A percentile compares a stretch with the other conserved stretches of the same genome.
Conservation (phyloP, 1,140 invertebrate species). For the Nasonia giraulti region DNA sequence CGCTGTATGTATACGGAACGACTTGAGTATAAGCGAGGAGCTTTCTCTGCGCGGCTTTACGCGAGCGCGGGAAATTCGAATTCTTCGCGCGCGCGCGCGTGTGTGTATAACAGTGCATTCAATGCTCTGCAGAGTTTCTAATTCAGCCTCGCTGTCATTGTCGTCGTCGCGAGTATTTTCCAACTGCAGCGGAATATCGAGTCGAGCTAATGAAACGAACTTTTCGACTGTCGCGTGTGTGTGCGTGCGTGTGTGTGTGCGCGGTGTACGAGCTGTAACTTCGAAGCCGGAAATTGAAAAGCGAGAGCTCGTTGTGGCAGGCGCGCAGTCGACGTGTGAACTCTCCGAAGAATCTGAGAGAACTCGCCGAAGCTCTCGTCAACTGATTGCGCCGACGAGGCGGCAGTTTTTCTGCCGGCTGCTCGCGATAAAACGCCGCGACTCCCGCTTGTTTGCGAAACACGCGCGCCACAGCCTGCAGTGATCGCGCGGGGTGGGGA, state of each 20-base stretch:
- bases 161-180: background rate
- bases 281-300: no score
- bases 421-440: background rate
- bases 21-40: background rate
- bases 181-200: no score
- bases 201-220: background rate
- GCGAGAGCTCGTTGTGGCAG: no score
- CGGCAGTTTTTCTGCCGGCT: background rate
- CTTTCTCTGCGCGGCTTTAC: background rate
- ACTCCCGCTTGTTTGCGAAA: background rate
- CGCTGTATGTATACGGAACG: background rate
- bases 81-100: background rate
- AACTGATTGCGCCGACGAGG: background rate
- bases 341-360: conserved; percentile 18
- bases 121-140: background rate
- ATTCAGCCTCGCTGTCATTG: background rate
- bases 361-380: conserved; percentile 6
- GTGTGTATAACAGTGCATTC: background rate
- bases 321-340: background rate
- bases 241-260: no score
- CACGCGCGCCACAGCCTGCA: no score
- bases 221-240: background rate
- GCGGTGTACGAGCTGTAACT: background rate
- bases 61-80: conserved; percentile 26
- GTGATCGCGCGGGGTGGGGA: background rate